These are phyloP conservation scores for Drosophila kurseongensis DNA, from an alignment of 1,140 invertebrate species.

Conservation along the genomic window DNA sequence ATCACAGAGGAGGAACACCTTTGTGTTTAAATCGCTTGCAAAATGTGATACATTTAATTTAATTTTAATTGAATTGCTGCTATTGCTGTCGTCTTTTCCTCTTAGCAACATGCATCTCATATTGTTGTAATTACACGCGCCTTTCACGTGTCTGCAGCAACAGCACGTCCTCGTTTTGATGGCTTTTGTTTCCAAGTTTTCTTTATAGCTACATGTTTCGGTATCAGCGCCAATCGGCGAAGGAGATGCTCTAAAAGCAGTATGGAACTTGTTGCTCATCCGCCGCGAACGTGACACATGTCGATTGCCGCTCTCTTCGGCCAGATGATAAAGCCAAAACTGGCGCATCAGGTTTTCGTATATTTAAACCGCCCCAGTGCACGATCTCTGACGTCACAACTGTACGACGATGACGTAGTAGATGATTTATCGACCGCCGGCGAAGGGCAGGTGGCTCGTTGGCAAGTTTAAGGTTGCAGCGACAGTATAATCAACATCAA, in stretches of 20 bases:
- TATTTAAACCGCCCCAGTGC: conserved; percentile 18
- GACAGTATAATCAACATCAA: conserved; percentile 22
- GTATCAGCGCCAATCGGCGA: conserved; percentile 28
- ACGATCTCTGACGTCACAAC: conserved; percentile 43
- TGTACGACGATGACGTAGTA: conserved; percentile 16
- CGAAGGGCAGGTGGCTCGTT: conserved; percentile 26
- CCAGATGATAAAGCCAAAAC: conserved; percentile 39
- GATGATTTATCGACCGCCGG: conserved; percentile 29
- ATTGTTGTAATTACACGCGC: conserved; percentile 29
- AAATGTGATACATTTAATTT: conserved; percentile 40
- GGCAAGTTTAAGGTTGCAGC: conserved; percentile 50
- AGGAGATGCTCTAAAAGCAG: conserved; percentile 40
- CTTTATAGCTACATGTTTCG: background rate
- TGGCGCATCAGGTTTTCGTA: conserved; percentile 45
- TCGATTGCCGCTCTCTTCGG: conserved; percentile 15
- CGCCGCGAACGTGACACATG: conserved; percentile 51
- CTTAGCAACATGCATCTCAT: conserved; percentile 13
- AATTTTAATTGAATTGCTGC: conserved; percentile 48
- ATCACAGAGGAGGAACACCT: conserved; percentile 20
- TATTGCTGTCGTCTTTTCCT: conserved; percentile 5
- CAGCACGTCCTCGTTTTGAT: conserved; percentile 31
- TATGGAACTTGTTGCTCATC: conserved; percentile 46
- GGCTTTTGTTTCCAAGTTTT: conserved; percentile 15
- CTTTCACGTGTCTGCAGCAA: conserved; percentile 28
- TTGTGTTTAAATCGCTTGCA: conserved; percentile 25